A percentile compares a stretch with the other conserved stretches of the same genome.
phyloP scores from a whole-genome alignment of 2,797 vertebrate species.

The Gobio occitaniae region DNA sequence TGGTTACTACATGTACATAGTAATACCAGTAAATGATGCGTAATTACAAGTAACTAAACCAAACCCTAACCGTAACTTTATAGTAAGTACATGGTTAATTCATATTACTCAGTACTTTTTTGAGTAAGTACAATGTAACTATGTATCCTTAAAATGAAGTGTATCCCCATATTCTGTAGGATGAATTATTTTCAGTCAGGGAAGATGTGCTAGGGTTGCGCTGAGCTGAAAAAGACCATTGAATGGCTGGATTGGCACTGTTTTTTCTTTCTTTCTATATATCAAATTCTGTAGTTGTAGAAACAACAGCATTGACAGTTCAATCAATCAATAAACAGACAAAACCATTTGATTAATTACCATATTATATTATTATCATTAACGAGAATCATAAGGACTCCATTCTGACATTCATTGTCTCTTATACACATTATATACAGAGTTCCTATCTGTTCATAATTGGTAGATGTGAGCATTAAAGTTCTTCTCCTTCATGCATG shows the following conservation, averaged over 20 bases:
- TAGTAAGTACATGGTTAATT: background rate
- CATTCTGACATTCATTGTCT: background rate
- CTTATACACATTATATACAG: background rate
- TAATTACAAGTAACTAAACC: background rate
- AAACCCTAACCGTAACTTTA: too few relatives aligned
- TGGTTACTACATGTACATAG: too few relatives aligned
- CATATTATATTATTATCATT: background rate
- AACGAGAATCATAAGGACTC: too few relatives aligned
- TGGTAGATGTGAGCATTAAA: background rate
- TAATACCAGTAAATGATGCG: background rate
- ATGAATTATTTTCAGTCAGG: background rate
- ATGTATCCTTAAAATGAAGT: background rate
- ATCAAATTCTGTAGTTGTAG: background rate
- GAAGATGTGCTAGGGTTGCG: background rate
- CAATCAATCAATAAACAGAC: background rate
- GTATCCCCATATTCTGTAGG: background rate
- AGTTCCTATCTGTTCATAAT: background rate
- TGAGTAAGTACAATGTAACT: background rate
- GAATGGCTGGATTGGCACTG: background rate
- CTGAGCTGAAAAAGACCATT: background rate
- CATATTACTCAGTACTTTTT: background rate
- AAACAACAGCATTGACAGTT: background rate
- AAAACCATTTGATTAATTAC: background rate
- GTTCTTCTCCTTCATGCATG: background rate
- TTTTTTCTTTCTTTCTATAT: background rate